Conservation (phyloP, 2,888 invertebrate species). For the Limnephilus auricula region DNA sequence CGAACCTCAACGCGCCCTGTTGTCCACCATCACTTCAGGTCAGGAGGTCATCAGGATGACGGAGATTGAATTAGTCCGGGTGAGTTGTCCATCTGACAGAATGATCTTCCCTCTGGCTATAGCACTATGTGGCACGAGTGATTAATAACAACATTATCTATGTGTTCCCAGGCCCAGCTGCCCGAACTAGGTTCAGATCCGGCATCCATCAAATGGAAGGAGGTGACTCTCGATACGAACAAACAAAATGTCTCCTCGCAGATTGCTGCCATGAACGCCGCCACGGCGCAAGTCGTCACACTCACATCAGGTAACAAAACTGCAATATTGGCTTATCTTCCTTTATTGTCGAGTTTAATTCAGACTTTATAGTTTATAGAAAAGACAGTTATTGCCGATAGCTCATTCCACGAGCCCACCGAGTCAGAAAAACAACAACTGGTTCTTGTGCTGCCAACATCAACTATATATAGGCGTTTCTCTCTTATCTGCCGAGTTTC, state of each 20-base stretch:
- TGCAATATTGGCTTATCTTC: no score
- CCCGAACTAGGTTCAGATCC: conserved; percentile 90
- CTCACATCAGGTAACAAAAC: conserved; percentile 82
- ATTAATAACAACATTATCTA: not conserved
- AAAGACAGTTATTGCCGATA: not conserved
- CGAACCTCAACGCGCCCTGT: conserved; percentile 94
- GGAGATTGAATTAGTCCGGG: conserved; percentile 85
- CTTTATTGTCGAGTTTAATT: not conserved
- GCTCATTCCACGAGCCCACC: not conserved
- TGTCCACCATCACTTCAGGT: conserved; percentile 93
- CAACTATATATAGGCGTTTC: no score
- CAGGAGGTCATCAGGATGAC: conserved; percentile 92
- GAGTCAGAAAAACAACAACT: not conserved
- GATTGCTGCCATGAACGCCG: conserved; percentile 99
- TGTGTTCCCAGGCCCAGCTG: conserved; percentile 70
- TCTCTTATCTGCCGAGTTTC: not conserved
- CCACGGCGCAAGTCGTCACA: conserved; percentile 97
- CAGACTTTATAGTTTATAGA: not conserved
- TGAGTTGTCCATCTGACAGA: conserved; percentile 65
- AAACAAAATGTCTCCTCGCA: conserved; percentile 98
- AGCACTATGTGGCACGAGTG: no score
- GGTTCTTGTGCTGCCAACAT: no score
- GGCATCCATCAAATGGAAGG: conserved; percentile 95
- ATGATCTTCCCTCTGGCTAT: not conserved
- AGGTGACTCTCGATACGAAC: conserved; percentile 94